phyloP scores from a whole-genome alignment of 2,888 invertebrate genomes.

The Danaus chrysippus region DNA sequence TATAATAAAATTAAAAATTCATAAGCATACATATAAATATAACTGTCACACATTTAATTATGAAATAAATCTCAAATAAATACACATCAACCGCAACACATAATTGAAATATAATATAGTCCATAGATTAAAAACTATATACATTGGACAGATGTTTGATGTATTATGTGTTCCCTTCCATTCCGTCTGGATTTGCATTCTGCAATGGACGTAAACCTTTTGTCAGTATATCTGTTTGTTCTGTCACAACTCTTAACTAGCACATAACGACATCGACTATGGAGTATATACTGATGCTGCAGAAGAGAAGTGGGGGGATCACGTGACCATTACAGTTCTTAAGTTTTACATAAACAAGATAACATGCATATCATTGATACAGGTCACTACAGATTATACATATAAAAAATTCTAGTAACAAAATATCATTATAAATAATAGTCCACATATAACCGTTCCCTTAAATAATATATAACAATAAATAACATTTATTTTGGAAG shows the following conservation, averaged over 20 bases:
- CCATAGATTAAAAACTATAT: constrained; percentile 40
- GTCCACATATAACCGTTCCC: constrained; percentile 18
- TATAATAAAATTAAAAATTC: not conserved
- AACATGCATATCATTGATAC: not conserved
- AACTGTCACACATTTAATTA: not conserved
- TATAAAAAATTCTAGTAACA: not conserved
- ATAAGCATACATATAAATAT: not conserved
- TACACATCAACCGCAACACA: constrained; percentile 1
- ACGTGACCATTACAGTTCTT: not conserved
- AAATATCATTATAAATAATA: not conserved
- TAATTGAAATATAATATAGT: constrained; percentile 17
- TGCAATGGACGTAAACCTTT: constrained; percentile 72
- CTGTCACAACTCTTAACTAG: constrained; percentile 41
- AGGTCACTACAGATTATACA: not conserved
- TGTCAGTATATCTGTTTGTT: constrained; percentile 49
- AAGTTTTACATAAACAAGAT: not conserved
- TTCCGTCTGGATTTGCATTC: constrained; percentile 70
- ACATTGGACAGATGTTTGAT: constrained; percentile 57
- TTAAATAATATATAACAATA: constrained; percentile 37
- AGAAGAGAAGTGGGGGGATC: constrained; percentile 10
- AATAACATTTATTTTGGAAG: constrained; percentile 79
- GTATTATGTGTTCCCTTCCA: constrained; percentile 70
- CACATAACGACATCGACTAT: constrained; percentile 70
- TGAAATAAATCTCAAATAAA: not conserved
- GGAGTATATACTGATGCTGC: constrained; percentile 34